phyloP scores from a whole-genome alignment of 2,797 vertebrate genomes.

The Semaprochilodus insignis region DNA sequence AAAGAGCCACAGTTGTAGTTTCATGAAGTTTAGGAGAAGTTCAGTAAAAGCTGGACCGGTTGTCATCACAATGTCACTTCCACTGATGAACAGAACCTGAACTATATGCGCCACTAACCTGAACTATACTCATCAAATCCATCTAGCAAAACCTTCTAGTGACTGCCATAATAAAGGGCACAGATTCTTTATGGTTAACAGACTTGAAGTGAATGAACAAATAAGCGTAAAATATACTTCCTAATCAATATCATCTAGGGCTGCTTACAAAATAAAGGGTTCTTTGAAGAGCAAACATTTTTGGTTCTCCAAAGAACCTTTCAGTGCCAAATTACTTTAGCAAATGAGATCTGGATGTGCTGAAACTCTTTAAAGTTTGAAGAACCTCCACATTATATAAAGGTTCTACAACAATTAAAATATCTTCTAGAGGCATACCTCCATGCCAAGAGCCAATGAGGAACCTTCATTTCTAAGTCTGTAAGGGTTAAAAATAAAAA shows the following conservation, averaged over 20 bases:
- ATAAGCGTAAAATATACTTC: no score
- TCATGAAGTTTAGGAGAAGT: slow-evolving; percentile 8
- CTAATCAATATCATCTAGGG: not conserved
- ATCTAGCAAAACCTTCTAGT: not conserved
- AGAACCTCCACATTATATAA: not conserved
- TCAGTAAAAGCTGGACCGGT: slow-evolving; percentile 36
- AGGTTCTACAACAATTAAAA: not conserved
- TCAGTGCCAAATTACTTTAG: not conserved
- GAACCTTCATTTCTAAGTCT: not conserved
- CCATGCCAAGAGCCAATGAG: not conserved
- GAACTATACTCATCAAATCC: slow-evolving; percentile 2
- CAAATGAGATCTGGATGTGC: not conserved
- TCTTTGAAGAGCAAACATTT: not conserved
- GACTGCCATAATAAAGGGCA: no score
- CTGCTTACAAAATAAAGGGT: not conserved
- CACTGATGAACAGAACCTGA: no score
- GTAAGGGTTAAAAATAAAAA: not conserved
- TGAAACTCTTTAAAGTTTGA: not conserved
- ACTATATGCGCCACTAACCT: not conserved
- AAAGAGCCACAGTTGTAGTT: slow-evolving; percentile 6
- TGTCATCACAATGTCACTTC: not conserved
- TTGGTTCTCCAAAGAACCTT: not conserved
- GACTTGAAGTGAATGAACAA: not conserved
- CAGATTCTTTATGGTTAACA: not conserved
- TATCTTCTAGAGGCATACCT: not conserved